A percentile compares a stretch with the other conserved stretches of the same genome.
phyloP scores from a whole-genome alignment of 1,140 invertebrate species.

The Geopemphigus sp. region DNA sequence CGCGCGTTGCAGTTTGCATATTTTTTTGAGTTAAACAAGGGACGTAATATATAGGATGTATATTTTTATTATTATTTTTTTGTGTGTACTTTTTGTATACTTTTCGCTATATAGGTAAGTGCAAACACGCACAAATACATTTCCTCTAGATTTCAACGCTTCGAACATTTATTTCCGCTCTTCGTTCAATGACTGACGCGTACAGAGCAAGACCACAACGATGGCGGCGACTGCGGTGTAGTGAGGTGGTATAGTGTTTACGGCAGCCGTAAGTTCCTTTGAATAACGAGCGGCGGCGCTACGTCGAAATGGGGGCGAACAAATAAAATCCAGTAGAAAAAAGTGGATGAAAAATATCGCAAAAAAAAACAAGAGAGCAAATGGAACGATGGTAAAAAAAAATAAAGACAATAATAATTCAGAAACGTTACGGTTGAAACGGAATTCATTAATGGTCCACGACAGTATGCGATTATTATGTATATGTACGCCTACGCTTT shows the following conservation, averaged over 20 bases:
- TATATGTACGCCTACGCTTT: too few relatives aligned
- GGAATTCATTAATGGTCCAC: neutral
- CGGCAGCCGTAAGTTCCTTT: neutral
- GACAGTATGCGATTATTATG: too few relatives aligned
- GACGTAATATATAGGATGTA: neutral
- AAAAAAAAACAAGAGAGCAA: neutral
- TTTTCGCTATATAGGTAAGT: neutral
- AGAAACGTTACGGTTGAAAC: neutral
- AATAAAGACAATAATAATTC: conserved; percentile 26
- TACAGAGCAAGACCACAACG: neutral
- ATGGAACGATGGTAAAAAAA: neutral
- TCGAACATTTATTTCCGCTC: neutral
- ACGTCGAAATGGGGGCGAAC: neutral
- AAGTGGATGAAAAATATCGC: neutral
- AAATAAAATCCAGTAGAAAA: neutral
- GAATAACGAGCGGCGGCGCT: neutral
- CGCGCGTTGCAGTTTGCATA: neutral
- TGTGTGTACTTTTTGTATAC: neutral
- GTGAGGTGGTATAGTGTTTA: neutral
- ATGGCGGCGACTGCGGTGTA: neutral
- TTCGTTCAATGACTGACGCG: neutral
- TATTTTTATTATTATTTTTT: neutral
- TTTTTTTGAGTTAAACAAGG: conserved; percentile 12
- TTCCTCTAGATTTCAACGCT: neutral
- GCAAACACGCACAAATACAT: too few relatives aligned